Base-by-base conservation (phyloP, 2,888 invertebrate genomes). In the Megamerina dolium region DNA sequence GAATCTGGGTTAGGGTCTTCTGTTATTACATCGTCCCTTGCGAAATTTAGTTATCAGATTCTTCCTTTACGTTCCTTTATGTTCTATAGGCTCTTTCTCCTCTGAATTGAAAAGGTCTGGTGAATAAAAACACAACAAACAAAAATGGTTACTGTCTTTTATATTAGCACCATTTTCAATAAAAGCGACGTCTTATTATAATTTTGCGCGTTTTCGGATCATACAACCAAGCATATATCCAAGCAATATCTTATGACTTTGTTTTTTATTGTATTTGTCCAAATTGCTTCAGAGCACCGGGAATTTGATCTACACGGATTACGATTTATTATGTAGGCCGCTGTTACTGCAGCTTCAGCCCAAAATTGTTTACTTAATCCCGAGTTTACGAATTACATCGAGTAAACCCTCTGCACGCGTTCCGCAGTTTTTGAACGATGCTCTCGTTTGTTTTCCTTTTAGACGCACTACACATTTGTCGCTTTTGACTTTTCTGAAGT, bases 191-290 rank as follows among this genome's bases (percentile, higher is more conserved):
- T 16, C 40, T 40, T 31, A 39, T 39, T 9, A 39, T 13, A 39
- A 32, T 23, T 29, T 34, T 30, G 18, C 21, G 37, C 23, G 32
- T 46, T 29, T 37, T 33, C 8, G 23, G 33, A 23, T 40, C 33
- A 26, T 33, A 40, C 12, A 32, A 19, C 39, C 39, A 23, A 39
- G 21, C 31, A 39, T 21, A 10, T n/a, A 39, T 32, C 18, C 34
- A 26, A 30, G 4, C 29, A 29, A 10, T 29, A 9, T 40, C 40
- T 23, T 23, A 23, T 33, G 40, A 40, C 26, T 26, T 40, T 19
- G 32, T 16, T 20, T 41, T 36, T 12, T 26, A 35, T 40, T 40
- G 32, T 40, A 29, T 31, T 23, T 33, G 40, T 40, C 32, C 32
- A 40, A 5, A 32, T 20, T 40, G 31, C 40, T 40, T 40, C 32